Evolutionary conservation across 2,797 vertebrate genomes (phyloP), one percentile per base, ranked within the genome.

Genomic region (Siniperca undulata): DNA sequence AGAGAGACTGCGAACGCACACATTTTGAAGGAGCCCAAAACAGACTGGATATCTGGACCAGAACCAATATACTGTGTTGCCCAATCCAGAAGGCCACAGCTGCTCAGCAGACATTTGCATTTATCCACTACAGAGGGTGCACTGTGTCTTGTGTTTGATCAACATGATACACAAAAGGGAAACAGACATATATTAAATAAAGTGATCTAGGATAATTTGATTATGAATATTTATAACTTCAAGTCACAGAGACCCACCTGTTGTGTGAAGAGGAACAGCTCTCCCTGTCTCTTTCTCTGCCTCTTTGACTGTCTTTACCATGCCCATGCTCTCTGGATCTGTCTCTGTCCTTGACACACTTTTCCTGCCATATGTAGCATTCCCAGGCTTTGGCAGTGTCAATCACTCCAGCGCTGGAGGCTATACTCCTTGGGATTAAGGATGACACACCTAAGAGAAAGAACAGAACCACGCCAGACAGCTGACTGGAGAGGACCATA

Each of bases 191-290:
- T n/a, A 70, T 67, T 30, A 53, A 75, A 70, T 52, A 61, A 74
- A 64, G 27, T 66, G 38, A 56, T 7, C 22, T 34, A 8, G 3
- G 20, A 1, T 22, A 17, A 83, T 55, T n/a, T 82, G n/a, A 56
- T 50, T 10, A 34, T 46, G 58, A 73, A 12, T 60, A 69, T 55
- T 56, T 40, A 46, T 14, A 34, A 56, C 27, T 68, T 64, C 2
- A 27, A 46, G 36, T 72, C 16, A 40, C 50, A 16, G 38, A 48
- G 30, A 83, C 85, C 67, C 77, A 95, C 95, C 94, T 94, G 87
- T 72, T 74, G 75, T 72, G 50, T 12, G 72, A 70, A 38, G 83
- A 77, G 9, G 78, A 82, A 17, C 71, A 69, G 50, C 68, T 88
- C 11, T 89, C 71, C 38, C 44, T 81, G 27, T 88, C 72, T 27